Evolutionary conservation across 2,888 invertebrate genomes (phyloP), one percentile per base, ranked within the genome.

Genomic region (Euproctis similis): DNA sequence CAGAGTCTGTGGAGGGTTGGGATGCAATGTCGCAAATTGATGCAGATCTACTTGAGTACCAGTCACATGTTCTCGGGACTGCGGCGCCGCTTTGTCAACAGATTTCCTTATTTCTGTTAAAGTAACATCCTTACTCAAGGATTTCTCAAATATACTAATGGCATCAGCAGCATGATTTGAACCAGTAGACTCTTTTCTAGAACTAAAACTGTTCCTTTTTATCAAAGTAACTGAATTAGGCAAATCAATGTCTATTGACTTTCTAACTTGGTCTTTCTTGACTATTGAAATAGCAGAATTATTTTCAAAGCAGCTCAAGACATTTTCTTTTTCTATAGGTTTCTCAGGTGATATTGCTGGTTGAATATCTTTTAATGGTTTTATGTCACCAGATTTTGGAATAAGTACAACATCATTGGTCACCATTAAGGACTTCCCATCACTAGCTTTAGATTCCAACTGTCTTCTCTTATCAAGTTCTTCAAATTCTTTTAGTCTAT

Each of bases 221-320:
- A 85, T 85, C 10, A 85, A 56, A 13, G 85, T 85, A 4, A 85
- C 75, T 18, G 84, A 81, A 44, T 84, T 78, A 8, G 85, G 76
- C 19, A 76, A 53, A 32, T 86, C 85, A n/a, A 85, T 59, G 30
- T 85, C 85, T 23, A 82, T 55, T 8, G 85, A 86, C 38, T 70
- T 77, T 28, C 85, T 67, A 3, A 71, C 73, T 41, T 78, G 78
- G 52, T 85, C 85, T 44, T 84, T 68, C 42, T 85, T 85, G 6
- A 85, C 73, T 52, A 86, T 82, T 30, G 86, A 85, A 45, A 86
- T 85, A 14, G 85, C 84, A 1, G 85, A 81, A 52, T 86, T 86
- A 39, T 85, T 85, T 57, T 85, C 85, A 42, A 85, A 85, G 44
- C 84, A 84, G 46, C 82, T 85, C 16, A 86, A 51, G 10, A 86